These are phyloP conservation scores for Poecilobothrus nobilitatus DNA, from an alignment of 2,888 invertebrate genomes.

Conservation along the genomic window DNA sequence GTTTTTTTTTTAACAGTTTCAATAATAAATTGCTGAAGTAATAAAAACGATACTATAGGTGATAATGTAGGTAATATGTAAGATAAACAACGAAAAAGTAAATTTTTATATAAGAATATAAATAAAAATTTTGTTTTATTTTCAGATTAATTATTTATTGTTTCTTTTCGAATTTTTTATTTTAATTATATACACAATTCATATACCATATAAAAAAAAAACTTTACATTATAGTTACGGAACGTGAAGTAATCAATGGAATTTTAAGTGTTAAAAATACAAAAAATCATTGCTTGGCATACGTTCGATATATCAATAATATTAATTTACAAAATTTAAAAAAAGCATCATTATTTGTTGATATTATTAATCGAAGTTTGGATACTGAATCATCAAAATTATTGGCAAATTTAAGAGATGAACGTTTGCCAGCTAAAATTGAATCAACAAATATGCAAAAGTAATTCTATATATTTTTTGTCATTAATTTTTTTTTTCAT, in stretches of 20 bases:
- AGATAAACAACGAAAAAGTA: background rate
- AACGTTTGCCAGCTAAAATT: constrained; percentile 78
- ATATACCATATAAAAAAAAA: too few species aligned
- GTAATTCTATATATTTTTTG: constrained; percentile 44
- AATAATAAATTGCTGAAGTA: too few species aligned
- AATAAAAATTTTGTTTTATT: too few species aligned
- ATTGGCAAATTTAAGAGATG: constrained; percentile 80
- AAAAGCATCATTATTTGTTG: constrained; percentile 90
- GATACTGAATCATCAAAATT: constrained; percentile 90
- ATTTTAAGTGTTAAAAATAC: constrained; percentile 87
- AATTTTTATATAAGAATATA: too few species aligned
- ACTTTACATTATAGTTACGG: constrained; percentile 65
- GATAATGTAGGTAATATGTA: background rate
- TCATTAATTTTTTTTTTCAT: background rate
- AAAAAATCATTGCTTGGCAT: constrained; percentile 90
- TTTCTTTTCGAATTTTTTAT: too few species aligned
- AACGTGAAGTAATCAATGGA: constrained; percentile 94
- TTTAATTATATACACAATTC: background rate
- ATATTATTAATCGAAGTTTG: constrained; percentile 83
- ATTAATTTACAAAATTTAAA: constrained; percentile 92
- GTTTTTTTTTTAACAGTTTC: too few species aligned
- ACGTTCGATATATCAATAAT: constrained; percentile 91
- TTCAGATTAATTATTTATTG: too few species aligned
- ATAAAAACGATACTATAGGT: too few species aligned
- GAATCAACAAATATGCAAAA: constrained; percentile 82